Evolutionary conservation across 2,888 invertebrate genomes (phyloP).

Genomic region (Limulus polyphemus): DNA sequence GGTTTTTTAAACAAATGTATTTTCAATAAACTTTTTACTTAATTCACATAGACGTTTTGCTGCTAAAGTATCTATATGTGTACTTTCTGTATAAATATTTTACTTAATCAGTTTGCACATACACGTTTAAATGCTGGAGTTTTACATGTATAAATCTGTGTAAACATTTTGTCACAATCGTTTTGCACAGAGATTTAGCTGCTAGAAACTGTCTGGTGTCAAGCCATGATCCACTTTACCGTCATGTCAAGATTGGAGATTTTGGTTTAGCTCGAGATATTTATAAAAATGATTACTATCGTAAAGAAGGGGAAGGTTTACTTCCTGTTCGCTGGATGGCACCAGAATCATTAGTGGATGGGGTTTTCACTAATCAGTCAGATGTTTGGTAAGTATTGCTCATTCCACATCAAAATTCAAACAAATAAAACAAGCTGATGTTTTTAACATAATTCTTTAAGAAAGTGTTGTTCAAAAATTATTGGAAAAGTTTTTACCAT

Average conservation of each 20-base stretch:
- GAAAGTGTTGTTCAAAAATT: neutral
- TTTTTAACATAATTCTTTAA: conserved; percentile 1
- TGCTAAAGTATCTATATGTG: no score
- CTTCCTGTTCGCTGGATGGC: conserved; percentile 97
- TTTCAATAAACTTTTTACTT: no score
- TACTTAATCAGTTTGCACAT: neutral
- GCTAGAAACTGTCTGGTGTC: conserved; percentile 86
- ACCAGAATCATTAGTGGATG: conserved; percentile 88
- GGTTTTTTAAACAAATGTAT: no score
- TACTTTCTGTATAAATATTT: no score
- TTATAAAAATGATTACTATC: conserved; percentile 93
- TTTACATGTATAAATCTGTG: neutral
- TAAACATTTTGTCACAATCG: conserved; percentile 11
- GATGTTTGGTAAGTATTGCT: conserved; percentile 62
- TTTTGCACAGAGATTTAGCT: conserved; percentile 61
- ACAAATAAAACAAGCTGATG: neutral
- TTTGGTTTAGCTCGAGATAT: conserved; percentile 94
- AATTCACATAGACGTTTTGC: no score
- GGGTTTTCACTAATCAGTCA: conserved; percentile 89
- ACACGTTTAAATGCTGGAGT: neutral
- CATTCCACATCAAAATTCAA: neutral
- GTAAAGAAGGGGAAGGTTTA: conserved; percentile 78
- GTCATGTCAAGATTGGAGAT: conserved; percentile 92
- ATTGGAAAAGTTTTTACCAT: no score
- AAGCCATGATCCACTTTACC: conserved; percentile 35